Base-by-base conservation (phyloP, 2,113 vertebrate species). In the Sturnus vulgaris region DNA sequence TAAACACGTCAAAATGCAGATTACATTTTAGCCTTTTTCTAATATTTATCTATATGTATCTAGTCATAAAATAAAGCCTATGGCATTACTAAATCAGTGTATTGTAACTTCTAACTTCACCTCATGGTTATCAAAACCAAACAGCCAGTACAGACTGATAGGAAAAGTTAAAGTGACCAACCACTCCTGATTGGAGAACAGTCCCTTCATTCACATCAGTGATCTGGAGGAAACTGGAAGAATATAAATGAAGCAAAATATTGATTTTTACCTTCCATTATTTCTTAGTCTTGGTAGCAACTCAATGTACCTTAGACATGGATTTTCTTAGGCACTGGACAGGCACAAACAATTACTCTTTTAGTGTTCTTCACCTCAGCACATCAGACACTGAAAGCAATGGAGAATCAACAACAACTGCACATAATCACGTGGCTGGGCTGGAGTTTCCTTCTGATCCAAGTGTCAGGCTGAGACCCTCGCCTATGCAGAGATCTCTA, bases 191-290 rank as follows among this genome's bases (percentile, higher is more conserved):
- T 56, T n/a, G 70, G 70, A 68, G 16, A 60, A 7, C 19, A 66
- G 30, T 35, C 18, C 39, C 39, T 88, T 53, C 65, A 49, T 63
- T 71, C 57, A 56, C 30, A 88, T 70, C 12, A 35, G 39, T 40
- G 47, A 83, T 52, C 68, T 50, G 37, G 5, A 70, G 17, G 22
- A 79, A 78, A 33, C 3, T 5, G 3, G 5, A 8, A 23, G 28
- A 86, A 86, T 55, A 57, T 44, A 82, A 87, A 78, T 81, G n/a
- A 55, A 88, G 79, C 7, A 95, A 92, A 95, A 76, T 39, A 92
- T 91, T 68, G 90, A 95, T 95, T 97, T 92, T 97, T 92, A 92
- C 60, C 60, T 92, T 90, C 60, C 84, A 88, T 94, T 92, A 93
- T 96, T 96, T 92, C 96, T 89, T 93, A 86, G 37, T 82, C 80